A percentile compares a stretch with the other conserved stretches of the same genome.
Conservation (phyloP, 2,113 vertebrate genomes). For the Nyctereutes procyonoides region DNA sequence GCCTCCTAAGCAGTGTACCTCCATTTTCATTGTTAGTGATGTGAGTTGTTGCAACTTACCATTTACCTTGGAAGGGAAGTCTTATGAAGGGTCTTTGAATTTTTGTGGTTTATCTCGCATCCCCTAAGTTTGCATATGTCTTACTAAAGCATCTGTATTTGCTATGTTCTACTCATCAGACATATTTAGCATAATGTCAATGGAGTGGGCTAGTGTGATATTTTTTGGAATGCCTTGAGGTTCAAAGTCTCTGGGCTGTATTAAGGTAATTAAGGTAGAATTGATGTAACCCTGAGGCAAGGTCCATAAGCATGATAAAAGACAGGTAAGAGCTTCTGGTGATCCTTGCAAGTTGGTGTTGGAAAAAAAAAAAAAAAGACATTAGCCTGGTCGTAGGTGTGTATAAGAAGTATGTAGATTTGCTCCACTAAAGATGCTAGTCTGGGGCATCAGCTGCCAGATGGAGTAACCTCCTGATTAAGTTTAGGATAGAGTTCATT, state of each 20-base stretch:
- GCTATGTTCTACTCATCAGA: neutral
- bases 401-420: neutral
- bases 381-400: neutral
- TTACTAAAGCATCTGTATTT: slow-evolving; percentile 6
- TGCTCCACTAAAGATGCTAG: neutral
- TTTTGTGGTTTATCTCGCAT: neutral
- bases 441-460: neutral
- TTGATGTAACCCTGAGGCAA: neutral
- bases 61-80: neutral
- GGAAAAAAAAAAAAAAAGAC: neutral
- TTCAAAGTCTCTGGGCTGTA: neutral
- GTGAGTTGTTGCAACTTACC: neutral
- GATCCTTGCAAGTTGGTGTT: neutral
- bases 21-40: neutral
- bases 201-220: neutral
- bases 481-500: neutral
- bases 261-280: neutral
- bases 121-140: neutral
- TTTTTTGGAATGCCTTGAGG: neutral
- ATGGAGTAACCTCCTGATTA: neutral
- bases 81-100: neutral
- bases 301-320: neutral
- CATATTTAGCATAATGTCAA: neutral
- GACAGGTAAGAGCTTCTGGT: neutral
- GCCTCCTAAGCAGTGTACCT: neutral